Base-by-base conservation (phyloP, 1,140 invertebrate species). In the Oedothorax gibbosus region DNA sequence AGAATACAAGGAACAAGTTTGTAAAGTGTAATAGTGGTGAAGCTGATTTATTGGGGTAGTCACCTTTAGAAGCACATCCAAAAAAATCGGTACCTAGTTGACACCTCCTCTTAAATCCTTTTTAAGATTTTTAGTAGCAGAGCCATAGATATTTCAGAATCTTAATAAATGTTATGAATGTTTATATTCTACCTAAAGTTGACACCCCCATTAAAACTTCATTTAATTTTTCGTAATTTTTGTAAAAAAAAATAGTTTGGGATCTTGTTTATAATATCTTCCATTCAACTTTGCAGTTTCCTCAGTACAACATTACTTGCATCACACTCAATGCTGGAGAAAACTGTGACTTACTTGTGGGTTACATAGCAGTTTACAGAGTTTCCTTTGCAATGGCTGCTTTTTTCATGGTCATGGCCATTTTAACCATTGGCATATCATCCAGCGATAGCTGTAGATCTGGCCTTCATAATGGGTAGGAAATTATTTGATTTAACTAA, bases 401-500 rank as follows among this genome's bases (percentile, higher is more conserved):
- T 1, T 99, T 99, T 92, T 99, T 99, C 90, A 91, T 95, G 14
- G 89, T 99, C 0, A 98, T 99, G 94, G 94, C 95, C 6, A 62
- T 97, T 0, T 94, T 99, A 5, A 99, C 98, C 95, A 93, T 99
- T 89, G 95, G 95, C 10, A 98, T 99, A 0, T 96, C 94, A 90
- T 94, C 94, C 73, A 98, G 97, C 0, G 95, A 94, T 87, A 98
- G 99, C 93, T 94, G 95, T 54, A 91, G 98, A 89, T 93, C 96
- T 77, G 94, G 95, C 57, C 96, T 99, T 88, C 98, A 99, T 91
- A 99, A 99, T 93, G 98, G 98, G 96, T 97, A 92, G 90, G 89
- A 88, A 14, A 50, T 14, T 21, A 18, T 68, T 21, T 18, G 10
- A n/a, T 68, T 68, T 15, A 18, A 35, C 35, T 35, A 5, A 35